phyloP scores from a whole-genome alignment of 2,888 invertebrate species.

The Megamerina dolium region DNA sequence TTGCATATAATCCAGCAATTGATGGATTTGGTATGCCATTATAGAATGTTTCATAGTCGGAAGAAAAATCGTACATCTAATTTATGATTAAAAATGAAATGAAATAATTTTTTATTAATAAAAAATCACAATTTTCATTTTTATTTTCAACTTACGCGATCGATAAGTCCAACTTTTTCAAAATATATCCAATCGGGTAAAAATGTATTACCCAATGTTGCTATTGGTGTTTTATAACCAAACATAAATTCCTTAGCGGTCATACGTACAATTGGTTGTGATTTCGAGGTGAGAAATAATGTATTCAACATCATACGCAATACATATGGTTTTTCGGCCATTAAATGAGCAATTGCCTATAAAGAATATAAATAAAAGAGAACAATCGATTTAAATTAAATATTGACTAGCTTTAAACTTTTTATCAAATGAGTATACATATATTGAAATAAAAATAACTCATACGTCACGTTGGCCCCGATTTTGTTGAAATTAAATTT shows the following conservation, averaged over 20 bases:
- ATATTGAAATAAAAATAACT: not conserved
- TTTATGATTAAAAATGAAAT: slow-evolving; percentile 1
- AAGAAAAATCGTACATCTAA: slow-evolving; percentile 80
- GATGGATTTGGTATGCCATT: slow-evolving; percentile 62
- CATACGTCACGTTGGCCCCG: not conserved
- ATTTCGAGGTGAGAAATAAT: slow-evolving; percentile 61
- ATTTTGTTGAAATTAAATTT: too few relatives aligned
- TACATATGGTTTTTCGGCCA: slow-evolving; percentile 59
- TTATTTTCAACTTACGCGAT: slow-evolving; percentile 60
- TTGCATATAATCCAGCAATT: slow-evolving; percentile 66
- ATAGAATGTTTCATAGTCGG: slow-evolving; percentile 72
- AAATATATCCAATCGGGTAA: slow-evolving; percentile 80
- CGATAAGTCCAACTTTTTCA: slow-evolving; percentile 81
- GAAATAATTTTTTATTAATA: not conserved
- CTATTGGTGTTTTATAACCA: slow-evolving; percentile 74
- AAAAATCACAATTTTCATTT: not conserved
- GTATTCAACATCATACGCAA: slow-evolving; percentile 65
- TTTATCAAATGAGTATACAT: too few relatives aligned
- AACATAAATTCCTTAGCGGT: slow-evolving; percentile 86
- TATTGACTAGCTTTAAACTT: too few relatives aligned
- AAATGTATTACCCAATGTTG: slow-evolving; percentile 76
- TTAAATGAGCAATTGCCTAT: slow-evolving; percentile 77
- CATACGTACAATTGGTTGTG: slow-evolving; percentile 69
- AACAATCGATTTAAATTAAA: too few relatives aligned
- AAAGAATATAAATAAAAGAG: slow-evolving; percentile 26